These are phyloP conservation scores for Rapana venosa DNA, from an alignment of 2,888 invertebrate species.

Conservation along the genomic window DNA sequence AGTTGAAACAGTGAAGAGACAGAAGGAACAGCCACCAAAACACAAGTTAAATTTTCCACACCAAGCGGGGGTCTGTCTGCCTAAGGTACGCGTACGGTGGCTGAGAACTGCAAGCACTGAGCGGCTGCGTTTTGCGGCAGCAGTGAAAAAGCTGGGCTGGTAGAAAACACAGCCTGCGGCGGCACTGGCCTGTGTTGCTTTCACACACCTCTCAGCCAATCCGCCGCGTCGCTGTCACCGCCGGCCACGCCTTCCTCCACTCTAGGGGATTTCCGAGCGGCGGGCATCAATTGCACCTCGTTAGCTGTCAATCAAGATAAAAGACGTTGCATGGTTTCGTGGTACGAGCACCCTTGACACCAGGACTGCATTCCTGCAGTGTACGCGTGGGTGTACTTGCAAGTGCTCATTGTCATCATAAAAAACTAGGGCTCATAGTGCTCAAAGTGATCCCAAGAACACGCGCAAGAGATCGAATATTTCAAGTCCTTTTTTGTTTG, in stretches of 20 bases:
- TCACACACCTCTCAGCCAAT: slow-evolving; percentile 61
- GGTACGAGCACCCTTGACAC: not conserved
- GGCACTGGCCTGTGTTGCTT: slow-evolving; percentile 44
- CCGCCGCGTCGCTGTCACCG: slow-evolving; percentile 53
- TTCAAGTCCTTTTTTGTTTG: too few species aligned
- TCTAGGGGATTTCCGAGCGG: slow-evolving; percentile 45
- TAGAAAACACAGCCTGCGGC: slow-evolving; percentile 45
- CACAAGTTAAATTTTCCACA: too few species aligned
- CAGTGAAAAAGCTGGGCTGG: slow-evolving; percentile 49
- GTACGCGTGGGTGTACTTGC: too few species aligned
- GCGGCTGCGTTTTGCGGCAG: slow-evolving; percentile 18
- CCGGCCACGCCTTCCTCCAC: slow-evolving; percentile 61
- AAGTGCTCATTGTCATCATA: too few species aligned
- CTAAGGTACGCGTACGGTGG: not conserved
- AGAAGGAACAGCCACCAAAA: too few species aligned
- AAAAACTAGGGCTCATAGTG: too few species aligned
- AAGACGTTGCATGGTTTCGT: not conserved
- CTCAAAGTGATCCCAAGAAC: too few species aligned
- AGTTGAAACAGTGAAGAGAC: too few species aligned
- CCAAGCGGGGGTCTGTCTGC: too few species aligned
- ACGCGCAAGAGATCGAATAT: too few species aligned
- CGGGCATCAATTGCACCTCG: slow-evolving; percentile 66
- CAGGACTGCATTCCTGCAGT: not conserved
- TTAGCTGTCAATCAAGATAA: slow-evolving; percentile 67
- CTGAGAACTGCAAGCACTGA: slow-evolving; percentile 11